phyloP scores from a whole-genome alignment of 2,113 vertebrate genomes.

The Crotalus helleri region DNA sequence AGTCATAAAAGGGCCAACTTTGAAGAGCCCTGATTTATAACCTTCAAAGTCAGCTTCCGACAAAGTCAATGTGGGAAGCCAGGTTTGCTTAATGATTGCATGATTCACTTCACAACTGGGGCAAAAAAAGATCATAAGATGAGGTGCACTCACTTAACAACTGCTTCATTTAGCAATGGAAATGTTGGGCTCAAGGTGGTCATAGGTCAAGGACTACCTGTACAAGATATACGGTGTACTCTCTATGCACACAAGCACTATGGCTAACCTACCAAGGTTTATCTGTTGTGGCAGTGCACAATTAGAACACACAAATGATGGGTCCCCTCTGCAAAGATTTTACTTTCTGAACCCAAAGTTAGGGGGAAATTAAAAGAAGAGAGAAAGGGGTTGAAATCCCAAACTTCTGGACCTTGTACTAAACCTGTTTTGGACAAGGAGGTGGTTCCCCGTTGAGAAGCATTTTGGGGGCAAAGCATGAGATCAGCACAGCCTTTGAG shows the following conservation, averaged over 20 bases:
- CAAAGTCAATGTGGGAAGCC: no score
- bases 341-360: not conserved
- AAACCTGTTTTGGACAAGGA: not conserved
- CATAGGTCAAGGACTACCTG: no score
- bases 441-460: not conserved
- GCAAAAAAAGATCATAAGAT: no score
- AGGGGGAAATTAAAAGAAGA: not conserved
- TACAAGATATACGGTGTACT: not conserved
- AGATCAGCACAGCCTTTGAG: not conserved
- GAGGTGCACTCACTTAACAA: no score
- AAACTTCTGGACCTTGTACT: not conserved
- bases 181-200: no score
- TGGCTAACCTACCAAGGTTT: not conserved
- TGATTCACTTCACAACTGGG: no score
- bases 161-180: no score
- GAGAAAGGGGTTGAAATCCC: not conserved
- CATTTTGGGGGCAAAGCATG: not conserved
- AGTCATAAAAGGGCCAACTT: no score
- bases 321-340: not conserved
- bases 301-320: not conserved
- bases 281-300: not conserved
- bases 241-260: not conserved
- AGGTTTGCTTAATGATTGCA: no score
- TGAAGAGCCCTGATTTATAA: no score
- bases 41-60: no score